Base-by-base conservation (phyloP, 2,888 invertebrate species). In the Cyrtodaria siliqua region DNA sequence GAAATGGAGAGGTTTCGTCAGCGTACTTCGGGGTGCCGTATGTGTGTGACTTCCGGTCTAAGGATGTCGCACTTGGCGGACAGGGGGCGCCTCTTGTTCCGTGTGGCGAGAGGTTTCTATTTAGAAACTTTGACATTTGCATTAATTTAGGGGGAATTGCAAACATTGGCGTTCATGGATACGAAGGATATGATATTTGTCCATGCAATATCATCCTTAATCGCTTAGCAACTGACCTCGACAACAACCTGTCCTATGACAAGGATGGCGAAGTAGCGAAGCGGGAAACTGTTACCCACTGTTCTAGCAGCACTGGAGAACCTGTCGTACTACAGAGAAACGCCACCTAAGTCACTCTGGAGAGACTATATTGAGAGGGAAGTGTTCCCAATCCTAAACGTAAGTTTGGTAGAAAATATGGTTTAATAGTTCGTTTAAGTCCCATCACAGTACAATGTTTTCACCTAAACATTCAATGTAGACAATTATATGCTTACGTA, bases 31-130 rank as follows among this genome's bases (percentile, higher is more conserved):
- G 62, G 8, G 87, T 86, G 40, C 86, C 88, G 14, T 82, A 89
- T 57, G 88, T 91, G 9, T 86, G 86, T 61, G 88, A 91, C 82
- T 91, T 91, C 82, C 82, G 91, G 38, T 81, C 81, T 29, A 91
- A 90, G 72, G 91, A 92, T 75, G 86, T 92, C 2, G 87, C 89
- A 3, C 76, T 90, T 9, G 90, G 91, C 6, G 92, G 92, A 12
- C 89, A 92, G 74, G 92, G 91, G 33, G 90, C 91, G 12, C 92
- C 92, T 18, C 80, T 92, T 9, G 91, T 90, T 4, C 88, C 91
- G 0, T 84, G 85, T 16, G 91, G 90, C 2, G 91, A 92, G 61
- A 84, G 83, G 14, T 89, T 84, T 59, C 81, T 91, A 24, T 92
- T 89, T 68, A 66, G 79, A 20, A 70, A 86, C 29, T 84, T 86